Percentiles rank a stretch among this genome's conserved stretches.
These are phyloP conservation scores for Heliconius cydno DNA, from an alignment of 2,888 invertebrate species.

Conservation along the genomic window DNA sequence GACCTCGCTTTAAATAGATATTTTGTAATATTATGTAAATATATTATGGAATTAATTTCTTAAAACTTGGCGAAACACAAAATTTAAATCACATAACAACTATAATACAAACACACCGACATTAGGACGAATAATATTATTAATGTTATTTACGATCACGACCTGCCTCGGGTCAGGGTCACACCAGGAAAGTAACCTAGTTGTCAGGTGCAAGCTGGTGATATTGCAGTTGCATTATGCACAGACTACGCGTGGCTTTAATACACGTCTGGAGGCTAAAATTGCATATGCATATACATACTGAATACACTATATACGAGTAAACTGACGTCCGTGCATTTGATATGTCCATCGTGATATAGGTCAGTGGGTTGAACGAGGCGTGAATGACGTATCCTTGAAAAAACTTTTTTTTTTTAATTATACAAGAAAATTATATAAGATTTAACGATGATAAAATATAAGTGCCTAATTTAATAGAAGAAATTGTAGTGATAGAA, in stretches of 20 bases:
- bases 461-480: no score
- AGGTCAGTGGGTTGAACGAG: slow-evolving; percentile 41
- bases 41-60: neutral
- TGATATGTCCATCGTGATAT: slow-evolving; percentile 37
- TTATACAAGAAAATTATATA: neutral
- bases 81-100: neutral
- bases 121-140: neutral
- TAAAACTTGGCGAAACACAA: neutral
- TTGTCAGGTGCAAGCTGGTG: slow-evolving; percentile 9
- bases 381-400: slow-evolving; percentile 37
- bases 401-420: neutral
- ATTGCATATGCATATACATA: slow-evolving; percentile 37
- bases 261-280: slow-evolving; percentile 58
- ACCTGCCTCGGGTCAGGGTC: slow-evolving; percentile 47
- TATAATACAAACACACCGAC: neutral
- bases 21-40: slow-evolving; percentile 14
- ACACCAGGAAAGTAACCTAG: slow-evolving; percentile 30
- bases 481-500: neutral
- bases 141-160: slow-evolving; percentile 6
- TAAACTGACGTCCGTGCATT: slow-evolving; percentile 32
- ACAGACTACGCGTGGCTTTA: slow-evolving; percentile 57
- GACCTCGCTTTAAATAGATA: slow-evolving; percentile 2
- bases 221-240: slow-evolving; percentile 54
- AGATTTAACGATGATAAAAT: no score
- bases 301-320: slow-evolving; percentile 29